A percentile compares a stretch with the other conserved stretches of the same genome.
Conservation (phyloP, 2,888 invertebrate species). For the Artemia sinica region DNA sequence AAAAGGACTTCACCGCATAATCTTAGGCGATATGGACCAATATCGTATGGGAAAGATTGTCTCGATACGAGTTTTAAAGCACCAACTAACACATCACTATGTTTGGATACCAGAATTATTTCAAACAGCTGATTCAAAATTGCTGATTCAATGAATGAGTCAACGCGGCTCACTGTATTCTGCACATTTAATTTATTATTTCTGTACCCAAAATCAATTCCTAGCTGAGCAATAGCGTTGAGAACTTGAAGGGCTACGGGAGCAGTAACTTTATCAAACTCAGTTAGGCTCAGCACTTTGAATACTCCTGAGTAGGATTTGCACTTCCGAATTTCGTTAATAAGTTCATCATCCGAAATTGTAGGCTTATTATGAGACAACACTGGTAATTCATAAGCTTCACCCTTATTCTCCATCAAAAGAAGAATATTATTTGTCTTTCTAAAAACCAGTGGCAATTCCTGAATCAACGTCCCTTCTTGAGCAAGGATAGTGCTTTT, state of each 20-base stretch:
- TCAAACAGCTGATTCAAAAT: conserved; percentile 37
- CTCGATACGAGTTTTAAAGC: conserved; percentile 32
- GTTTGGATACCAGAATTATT: conserved; percentile 33
- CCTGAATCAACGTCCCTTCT: conserved; percentile 47
- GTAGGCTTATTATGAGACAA: not conserved
- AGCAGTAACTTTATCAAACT: conserved; percentile 36
- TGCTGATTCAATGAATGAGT: conserved; percentile 33
- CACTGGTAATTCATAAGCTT: not conserved
- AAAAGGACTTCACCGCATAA: conserved; percentile 45
- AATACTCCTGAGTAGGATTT: conserved; percentile 31
- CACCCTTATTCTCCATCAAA: conserved; percentile 2
- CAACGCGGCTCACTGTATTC: conserved; percentile 21
- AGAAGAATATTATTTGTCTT: conserved; percentile 28
- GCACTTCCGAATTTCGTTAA: conserved; percentile 30
- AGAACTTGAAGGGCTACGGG: conserved; percentile 35
- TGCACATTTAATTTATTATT: conserved; percentile 23
- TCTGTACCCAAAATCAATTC: conserved; percentile 31
- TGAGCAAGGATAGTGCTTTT: conserved; percentile 43
- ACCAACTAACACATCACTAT: conserved; percentile 33
- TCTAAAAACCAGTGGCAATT: conserved; percentile 46
- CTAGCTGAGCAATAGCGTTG: conserved; percentile 34
- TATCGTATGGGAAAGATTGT: conserved; percentile 23
- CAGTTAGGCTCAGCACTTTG: conserved; percentile 34
- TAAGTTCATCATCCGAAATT: conserved; percentile 27
- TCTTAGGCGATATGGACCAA: conserved; percentile 33